These are phyloP conservation scores for Haliclona indistincta DNA, from an alignment of 37 sponge, comb jelly and placozoan genomes.

Conservation along the genomic window DNA sequence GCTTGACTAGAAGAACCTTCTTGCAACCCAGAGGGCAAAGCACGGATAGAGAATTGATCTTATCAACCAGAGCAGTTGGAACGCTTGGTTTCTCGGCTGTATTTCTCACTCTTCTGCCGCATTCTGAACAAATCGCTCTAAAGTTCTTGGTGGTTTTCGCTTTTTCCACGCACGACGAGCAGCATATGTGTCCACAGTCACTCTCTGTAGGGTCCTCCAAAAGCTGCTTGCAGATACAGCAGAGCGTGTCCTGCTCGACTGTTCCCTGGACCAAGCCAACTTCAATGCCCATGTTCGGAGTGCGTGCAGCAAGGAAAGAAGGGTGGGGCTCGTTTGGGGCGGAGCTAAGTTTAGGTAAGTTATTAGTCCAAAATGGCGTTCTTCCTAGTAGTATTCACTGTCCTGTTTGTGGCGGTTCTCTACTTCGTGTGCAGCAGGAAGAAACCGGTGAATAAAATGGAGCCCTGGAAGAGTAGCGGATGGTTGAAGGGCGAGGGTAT, in stretches of 20 bases:
- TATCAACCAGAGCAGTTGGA: constrained; percentile 5
- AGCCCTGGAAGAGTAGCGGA: no score
- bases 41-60: constrained; percentile 26
- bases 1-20: neutral
- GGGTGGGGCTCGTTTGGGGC: constrained; percentile 14
- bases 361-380: no score
- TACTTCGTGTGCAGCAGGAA: no score
- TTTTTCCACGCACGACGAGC: constrained; percentile 31
- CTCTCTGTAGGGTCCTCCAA: constrained; percentile 35
- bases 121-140: constrained; percentile 5
- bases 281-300: constrained; percentile 27
- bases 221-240: constrained; percentile 33
- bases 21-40: constrained; percentile 42
- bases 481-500: constrained; percentile 30
- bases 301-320: constrained; percentile 2
- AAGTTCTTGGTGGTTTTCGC: neutral
- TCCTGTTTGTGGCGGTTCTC: no score
- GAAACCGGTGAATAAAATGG: no score
- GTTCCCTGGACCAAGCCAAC: constrained; percentile 15
- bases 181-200: constrained; percentile 38
- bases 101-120: neutral
- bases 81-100: neutral
- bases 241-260: constrained; percentile 23
- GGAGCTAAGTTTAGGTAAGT: no score
- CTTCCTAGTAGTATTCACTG: no score